These are phyloP conservation scores for Lathronympha strigana DNA, from an alignment of 2,888 invertebrate genomes.

Conservation along the genomic window DNA sequence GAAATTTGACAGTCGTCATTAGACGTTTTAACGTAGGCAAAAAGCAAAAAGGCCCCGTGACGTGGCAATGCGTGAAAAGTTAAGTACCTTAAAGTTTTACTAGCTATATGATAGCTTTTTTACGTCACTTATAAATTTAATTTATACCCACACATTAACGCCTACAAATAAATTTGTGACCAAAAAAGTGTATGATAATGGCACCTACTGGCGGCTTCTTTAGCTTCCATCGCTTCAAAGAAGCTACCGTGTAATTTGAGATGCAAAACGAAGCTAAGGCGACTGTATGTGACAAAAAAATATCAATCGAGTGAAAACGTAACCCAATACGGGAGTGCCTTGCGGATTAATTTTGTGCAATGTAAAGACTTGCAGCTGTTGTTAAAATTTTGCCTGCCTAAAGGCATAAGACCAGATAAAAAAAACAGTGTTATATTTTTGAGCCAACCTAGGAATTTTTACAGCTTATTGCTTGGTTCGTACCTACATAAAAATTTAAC, in stretches of 20 bases:
- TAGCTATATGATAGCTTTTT: too few species aligned
- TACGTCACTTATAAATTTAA: conserved; percentile 60
- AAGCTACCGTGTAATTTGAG: conserved; percentile 80
- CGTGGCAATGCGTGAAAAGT: too few species aligned
- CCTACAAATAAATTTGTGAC: conserved; percentile 64
- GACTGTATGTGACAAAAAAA: conserved; percentile 74
- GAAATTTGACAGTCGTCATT: too few species aligned
- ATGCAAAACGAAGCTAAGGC: conserved; percentile 74
- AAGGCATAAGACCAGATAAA: conserved; percentile 53
- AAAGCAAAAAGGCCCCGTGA: too few species aligned
- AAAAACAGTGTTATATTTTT: background rate
- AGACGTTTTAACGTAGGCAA: too few species aligned
- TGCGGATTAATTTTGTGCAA: conserved; percentile 81
- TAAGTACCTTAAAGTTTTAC: too few species aligned
- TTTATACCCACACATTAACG: conserved; percentile 68
- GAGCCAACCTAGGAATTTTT: background rate
- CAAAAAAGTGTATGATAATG: conserved; percentile 46
- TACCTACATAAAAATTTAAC: background rate
- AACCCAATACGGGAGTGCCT: conserved; percentile 78
- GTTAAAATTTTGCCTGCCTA: conserved; percentile 68
- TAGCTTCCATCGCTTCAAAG: conserved; percentile 71
- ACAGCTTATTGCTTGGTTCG: background rate
- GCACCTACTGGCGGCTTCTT: conserved; percentile 63
- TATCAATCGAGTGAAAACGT: conserved; percentile 79
- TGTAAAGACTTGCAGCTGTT: conserved; percentile 78